phyloP scores from a whole-genome alignment of 2,888 invertebrate genomes.

The Geotrupes spiniger region DNA sequence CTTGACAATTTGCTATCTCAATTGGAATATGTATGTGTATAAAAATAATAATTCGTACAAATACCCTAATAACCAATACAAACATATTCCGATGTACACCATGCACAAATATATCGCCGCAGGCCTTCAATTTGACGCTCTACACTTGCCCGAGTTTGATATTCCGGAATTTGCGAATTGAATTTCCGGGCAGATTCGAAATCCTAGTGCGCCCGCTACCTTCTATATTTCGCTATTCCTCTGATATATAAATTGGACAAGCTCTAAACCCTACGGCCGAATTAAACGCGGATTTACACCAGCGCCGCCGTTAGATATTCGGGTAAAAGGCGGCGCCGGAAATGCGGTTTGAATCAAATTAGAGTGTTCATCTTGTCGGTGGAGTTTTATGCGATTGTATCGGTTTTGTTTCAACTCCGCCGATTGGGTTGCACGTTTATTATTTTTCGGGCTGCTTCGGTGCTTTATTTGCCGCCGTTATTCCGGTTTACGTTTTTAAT shows the following conservation, averaged over 20 bases:
- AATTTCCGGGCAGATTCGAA: slow-evolving; percentile 22
- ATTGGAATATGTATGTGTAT: no score
- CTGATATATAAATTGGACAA: slow-evolving; percentile 41
- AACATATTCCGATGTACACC: no score
- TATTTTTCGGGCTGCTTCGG: slow-evolving; percentile 1
- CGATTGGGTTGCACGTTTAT: slow-evolving; percentile 3
- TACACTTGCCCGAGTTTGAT: neutral
- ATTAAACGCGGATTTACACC: slow-evolving; percentile 46
- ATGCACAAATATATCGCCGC: no score
- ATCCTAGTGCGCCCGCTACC: slow-evolving; percentile 20
- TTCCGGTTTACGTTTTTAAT: slow-evolving; percentile 5
- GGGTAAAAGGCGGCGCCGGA: slow-evolving; percentile 33
- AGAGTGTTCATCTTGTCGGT: slow-evolving; percentile 44
- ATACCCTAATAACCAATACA: no score
- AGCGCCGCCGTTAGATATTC: slow-evolving; percentile 38
- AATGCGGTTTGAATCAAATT: slow-evolving; percentile 45
- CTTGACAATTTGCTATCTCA: no score
- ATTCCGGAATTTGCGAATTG: slow-evolving; percentile 11
- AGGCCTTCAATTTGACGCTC: no score
- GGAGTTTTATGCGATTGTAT: slow-evolving; percentile 42
- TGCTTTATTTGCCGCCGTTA: slow-evolving; percentile 1
- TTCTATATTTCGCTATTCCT: slow-evolving; percentile 32
- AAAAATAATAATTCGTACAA: no score
- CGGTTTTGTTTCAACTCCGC: slow-evolving; percentile 36
- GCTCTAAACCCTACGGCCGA: slow-evolving; percentile 37